Base-by-base conservation (phyloP, 2,113 vertebrate species). In the Cryptotis parvus region DNA sequence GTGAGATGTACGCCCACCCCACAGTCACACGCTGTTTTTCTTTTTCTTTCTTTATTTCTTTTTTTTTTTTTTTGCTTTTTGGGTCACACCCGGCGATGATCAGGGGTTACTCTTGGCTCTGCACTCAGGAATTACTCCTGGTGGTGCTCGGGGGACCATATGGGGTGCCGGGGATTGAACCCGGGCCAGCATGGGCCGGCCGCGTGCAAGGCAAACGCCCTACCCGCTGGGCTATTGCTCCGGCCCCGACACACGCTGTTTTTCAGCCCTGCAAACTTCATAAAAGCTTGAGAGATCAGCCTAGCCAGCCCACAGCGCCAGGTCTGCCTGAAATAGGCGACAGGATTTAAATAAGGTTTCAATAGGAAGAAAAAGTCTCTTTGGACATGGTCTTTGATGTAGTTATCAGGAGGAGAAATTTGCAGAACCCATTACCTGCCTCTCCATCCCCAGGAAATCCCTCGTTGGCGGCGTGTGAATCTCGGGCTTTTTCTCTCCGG, bases 301-400 rank as follows among this genome's bases (percentile, higher is more conserved):
- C 9, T 29, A 49, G 4, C 9, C 52, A 70, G 66, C 74, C 76
- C 78, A 81, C 35, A n/a, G 37, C 4, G 7, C 0, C 10, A 3
- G 81, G 84, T 79, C 91, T 33, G 84, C 88, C 80, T 6, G 24
- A 84, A 93, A 84, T 35, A 43, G 65, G 14, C 3, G 15, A 91
- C 85, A 26, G 52, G 91, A 96, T 96, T 96, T 96, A 97, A 97
- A 96, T 95, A 89, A 94, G 88, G 43, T 83, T 97, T 94, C 87
- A 88, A 49, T 37, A 77, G 81, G 69, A 96, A 85, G 41, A 15
- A 66, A 92, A 90, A 66, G 92, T 96, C 94, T 97, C 95, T 93
- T 97, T 1, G 89, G 95, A 73, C 61, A 90, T 87, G 74, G 31
- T 27, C 26, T 96, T 81, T 90, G 93, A 90, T 92, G 94, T 94